Conservation (phyloP, 2,113 vertebrate species). For the Cynopterus brachyotis region DNA sequence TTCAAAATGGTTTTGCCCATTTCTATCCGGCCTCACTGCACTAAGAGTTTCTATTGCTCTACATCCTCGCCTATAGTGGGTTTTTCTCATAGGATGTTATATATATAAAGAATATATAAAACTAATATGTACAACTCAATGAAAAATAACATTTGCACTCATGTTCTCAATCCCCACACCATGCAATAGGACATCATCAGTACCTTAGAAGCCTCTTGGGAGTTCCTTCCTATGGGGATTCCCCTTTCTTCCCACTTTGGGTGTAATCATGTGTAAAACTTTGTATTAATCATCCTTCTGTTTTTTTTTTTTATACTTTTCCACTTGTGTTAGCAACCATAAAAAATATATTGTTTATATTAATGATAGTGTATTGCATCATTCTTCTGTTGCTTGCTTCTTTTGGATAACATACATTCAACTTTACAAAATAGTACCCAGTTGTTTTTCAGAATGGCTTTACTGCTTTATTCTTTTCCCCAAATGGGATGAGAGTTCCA, state of each 20-base stretch:
- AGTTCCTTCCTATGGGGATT: not conserved
- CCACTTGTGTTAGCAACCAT: not conserved
- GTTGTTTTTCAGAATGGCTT: not conserved
- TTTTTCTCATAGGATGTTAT: not conserved
- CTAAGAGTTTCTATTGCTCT: not conserved
- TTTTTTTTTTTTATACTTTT: slow-evolving; percentile 16
- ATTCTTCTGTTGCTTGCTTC: not conserved
- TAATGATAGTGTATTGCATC: not conserved
- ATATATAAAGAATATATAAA: not conserved
- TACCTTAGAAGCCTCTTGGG: not conserved
- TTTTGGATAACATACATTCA: not conserved
- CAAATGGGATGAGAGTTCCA: not conserved
- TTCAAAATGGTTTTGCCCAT: not conserved
- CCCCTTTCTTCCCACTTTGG: not conserved
- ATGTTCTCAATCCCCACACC: not conserved
- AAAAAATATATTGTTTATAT: not conserved
- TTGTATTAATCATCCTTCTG: not conserved
- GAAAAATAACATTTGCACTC: not conserved
- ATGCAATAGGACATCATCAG: not conserved
- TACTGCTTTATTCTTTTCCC: not conserved
- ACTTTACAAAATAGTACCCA: not conserved
- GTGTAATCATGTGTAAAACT: not conserved
- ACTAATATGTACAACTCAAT: not conserved
- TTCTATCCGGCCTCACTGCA: not conserved
- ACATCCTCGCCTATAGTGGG: not conserved